phyloP scores from a whole-genome alignment of 2,888 invertebrate genomes.

The Phragmatobia fuliginosa region DNA sequence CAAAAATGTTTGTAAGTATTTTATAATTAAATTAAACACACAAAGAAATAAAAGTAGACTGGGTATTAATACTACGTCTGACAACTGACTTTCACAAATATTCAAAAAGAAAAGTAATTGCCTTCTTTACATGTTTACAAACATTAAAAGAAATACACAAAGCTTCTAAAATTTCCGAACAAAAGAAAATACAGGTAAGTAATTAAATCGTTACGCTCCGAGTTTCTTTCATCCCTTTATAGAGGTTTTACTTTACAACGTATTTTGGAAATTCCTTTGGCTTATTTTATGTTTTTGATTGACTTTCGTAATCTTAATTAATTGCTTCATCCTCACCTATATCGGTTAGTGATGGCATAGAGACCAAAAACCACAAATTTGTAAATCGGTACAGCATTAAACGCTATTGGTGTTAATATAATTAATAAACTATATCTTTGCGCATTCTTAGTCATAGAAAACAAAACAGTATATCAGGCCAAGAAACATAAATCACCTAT shows the following conservation, averaged over 20 bases:
- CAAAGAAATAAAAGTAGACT: neutral
- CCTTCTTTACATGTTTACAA: neutral
- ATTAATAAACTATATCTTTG: neutral
- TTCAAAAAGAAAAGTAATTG: conserved; percentile 6
- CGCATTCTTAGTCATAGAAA: neutral
- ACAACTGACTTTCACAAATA: too few species aligned
- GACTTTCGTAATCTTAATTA: neutral
- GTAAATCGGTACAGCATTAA: too few species aligned
- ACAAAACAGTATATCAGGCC: neutral
- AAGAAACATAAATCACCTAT: too few species aligned
- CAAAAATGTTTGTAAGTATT: neutral
- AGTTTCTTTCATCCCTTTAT: neutral
- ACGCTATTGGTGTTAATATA: too few species aligned
- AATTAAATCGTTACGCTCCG: neutral
- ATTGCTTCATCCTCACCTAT: neutral
- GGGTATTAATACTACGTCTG: neutral
- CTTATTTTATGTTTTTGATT: neutral
- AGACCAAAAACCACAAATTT: too few species aligned
- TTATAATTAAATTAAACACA: neutral
- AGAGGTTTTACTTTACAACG: neutral
- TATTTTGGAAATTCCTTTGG: neutral
- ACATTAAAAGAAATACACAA: conserved; percentile 4
- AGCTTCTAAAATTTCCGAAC: neutral
- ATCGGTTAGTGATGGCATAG: too few species aligned
- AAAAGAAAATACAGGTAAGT: conserved; percentile 4